Percentiles rank a stretch among this genome's conserved stretches.
Evolutionary conservation across 64 coral and sea anemone species (phyloP).

Genomic region (Stichodactyla helianthus): DNA sequence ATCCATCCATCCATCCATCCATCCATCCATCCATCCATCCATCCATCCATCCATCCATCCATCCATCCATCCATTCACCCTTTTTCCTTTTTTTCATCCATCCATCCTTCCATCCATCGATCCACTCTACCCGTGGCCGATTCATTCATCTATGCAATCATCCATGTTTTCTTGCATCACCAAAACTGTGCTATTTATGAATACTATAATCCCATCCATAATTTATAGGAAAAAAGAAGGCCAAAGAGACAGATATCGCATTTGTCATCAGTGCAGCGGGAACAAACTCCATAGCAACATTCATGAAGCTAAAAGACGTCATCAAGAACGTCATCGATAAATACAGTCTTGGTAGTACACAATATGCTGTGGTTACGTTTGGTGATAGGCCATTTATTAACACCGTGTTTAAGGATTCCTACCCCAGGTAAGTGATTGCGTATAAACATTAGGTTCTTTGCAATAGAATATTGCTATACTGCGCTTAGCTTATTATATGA

Average conservation of each 20-base stretch:
- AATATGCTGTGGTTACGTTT: conserved; percentile 35
- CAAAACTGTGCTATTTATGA: conserved; percentile 6
- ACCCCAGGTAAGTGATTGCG: not conserved
- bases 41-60: too few relatives aligned
- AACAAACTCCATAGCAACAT: conserved; percentile 30
- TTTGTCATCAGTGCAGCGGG: conserved; percentile 48
- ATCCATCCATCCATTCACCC: too few relatives aligned
- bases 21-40: too few relatives aligned
- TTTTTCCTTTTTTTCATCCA: not conserved
- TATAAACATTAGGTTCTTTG: not conserved
- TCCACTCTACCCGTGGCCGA: too few relatives aligned
- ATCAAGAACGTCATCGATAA: conserved; percentile 45
- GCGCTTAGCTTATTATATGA: too few relatives aligned
- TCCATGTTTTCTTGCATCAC: too few relatives aligned
- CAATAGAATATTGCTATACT: too few relatives aligned
- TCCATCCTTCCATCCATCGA: not conserved
- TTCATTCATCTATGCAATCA: too few relatives aligned
- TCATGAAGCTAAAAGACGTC: conserved; percentile 39
- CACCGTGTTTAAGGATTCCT: conserved; percentile 18
- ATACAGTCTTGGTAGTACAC: conserved; percentile 38
- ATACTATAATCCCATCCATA: not conserved
- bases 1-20: too few relatives aligned
- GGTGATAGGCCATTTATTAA: conserved; percentile 30
- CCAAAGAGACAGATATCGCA: conserved; percentile 36
- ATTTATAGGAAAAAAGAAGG: conserved; percentile 31